A percentile compares a stretch with the other conserved stretches of the same genome.
phyloP scores from a whole-genome alignment of 2,888 invertebrate species.

The Cheilosia variabilis region DNA sequence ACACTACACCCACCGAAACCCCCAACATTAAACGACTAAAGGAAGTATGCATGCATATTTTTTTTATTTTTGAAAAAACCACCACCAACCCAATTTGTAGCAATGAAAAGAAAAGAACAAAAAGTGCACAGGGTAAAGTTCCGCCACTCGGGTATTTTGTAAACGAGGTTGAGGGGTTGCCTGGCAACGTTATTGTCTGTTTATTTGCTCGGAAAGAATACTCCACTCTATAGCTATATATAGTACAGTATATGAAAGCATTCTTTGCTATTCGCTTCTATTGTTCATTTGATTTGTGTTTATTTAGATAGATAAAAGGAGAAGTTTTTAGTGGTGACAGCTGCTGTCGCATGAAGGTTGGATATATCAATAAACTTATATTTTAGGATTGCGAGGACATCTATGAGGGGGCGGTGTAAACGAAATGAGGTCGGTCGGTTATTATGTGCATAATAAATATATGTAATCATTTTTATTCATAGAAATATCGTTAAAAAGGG shows the following conservation, averaged over 20 bases:
- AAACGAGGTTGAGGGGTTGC: constrained; percentile 8
- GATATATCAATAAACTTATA: constrained; percentile 19
- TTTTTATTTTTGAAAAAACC: background rate
- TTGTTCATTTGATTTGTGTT: constrained; percentile 31
- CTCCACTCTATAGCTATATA: background rate
- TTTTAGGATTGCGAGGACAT: constrained; percentile 2
- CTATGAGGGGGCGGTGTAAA: background rate
- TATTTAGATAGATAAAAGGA: constrained; percentile 29
- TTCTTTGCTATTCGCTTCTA: constrained; percentile 4
- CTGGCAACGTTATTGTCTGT: constrained; percentile 26
- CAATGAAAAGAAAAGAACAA: background rate
- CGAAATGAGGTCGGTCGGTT: constrained; percentile 9
- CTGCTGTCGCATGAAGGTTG: constrained; percentile 23
- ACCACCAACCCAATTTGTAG: constrained; percentile 1
- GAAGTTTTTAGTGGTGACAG: constrained; percentile 27
- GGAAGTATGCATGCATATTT: constrained; percentile 14
- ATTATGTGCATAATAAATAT: background rate
- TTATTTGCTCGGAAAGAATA: constrained; percentile 40
- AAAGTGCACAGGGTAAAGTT: constrained; percentile 3
- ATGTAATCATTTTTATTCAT: constrained; percentile 9
- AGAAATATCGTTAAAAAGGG: background rate
- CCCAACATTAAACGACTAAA: background rate
- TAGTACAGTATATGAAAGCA: background rate
- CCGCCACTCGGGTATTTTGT: background rate
- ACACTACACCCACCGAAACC: background rate